Conservation (phyloP, 2,888 invertebrate genomes). For the Pollenia angustigena region DNA sequence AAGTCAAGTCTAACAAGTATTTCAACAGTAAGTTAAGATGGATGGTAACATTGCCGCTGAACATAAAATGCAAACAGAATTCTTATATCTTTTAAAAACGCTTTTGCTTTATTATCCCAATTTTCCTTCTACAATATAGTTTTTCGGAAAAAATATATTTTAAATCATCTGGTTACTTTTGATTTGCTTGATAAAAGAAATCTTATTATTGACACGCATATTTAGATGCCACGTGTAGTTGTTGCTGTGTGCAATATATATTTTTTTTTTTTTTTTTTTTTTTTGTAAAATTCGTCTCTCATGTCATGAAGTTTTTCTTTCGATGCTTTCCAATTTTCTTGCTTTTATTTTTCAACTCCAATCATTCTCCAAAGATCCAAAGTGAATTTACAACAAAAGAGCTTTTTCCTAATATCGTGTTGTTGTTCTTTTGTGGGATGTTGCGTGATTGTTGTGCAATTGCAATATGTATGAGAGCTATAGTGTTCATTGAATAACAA, state of each 20-base stretch:
- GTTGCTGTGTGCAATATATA: neutral
- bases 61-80: too few relatives aligned
- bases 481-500: conserved; percentile 27
- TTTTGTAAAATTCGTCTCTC: neutral
- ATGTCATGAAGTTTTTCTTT: conserved; percentile 30
- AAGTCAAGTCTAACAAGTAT: too few relatives aligned
- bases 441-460: neutral
- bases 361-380: conserved; percentile 34
- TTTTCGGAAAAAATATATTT: too few relatives aligned
- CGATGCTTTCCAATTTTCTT: conserved; percentile 20
- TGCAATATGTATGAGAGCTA: neutral
- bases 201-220: too few relatives aligned
- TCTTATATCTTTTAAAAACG: too few relatives aligned
- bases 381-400: conserved; percentile 56
- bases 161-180: too few relatives aligned
- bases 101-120: too few relatives aligned
- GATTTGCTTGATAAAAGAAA: too few relatives aligned
- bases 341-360: conserved; percentile 15
- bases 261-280: too few relatives aligned
- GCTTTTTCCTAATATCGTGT: neutral
- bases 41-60: too few relatives aligned
- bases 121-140: too few relatives aligned
- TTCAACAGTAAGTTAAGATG: too few relatives aligned
- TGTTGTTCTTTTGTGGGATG: neutral
- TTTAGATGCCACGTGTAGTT: neutral